phyloP scores from a whole-genome alignment of 53 echinoderm and acorn worm genomes.

The Echinarachnius parma region DNA sequence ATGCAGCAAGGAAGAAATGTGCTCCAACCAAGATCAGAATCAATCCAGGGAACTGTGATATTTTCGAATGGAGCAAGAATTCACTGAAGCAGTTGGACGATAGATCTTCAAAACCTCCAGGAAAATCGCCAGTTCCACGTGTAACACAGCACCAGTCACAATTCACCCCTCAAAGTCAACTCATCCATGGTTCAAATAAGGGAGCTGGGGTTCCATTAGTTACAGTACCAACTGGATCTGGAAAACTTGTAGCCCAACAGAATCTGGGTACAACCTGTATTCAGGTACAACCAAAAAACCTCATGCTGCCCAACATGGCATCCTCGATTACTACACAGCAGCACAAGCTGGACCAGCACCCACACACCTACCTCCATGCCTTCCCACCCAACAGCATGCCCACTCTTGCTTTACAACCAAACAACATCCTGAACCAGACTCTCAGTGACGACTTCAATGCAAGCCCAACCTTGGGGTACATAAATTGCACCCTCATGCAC shows the following conservation, averaged over 20 bases:
- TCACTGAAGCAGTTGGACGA: not conserved
- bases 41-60: conserved; percentile 12
- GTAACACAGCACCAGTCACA: not conserved
- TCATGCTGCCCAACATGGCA: too few relatives aligned
- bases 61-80: not conserved
- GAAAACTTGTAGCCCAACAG: too few relatives aligned
- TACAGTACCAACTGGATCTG: too few relatives aligned
- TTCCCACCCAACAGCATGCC: not conserved
- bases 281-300: too few relatives aligned
- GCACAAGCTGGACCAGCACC: too few relatives aligned
- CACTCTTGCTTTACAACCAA: not conserved
- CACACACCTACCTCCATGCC: not conserved
- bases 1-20: not conserved
- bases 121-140: not conserved
- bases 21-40: conserved; percentile 1
- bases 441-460: not conserved
- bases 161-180: too few relatives aligned
- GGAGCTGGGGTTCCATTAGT: too few relatives aligned
- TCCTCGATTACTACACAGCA: too few relatives aligned
- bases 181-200: too few relatives aligned
- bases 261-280: too few relatives aligned
- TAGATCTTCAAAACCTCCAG: conserved; percentile 1
- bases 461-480: conserved; percentile 22
- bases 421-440: conserved; percentile 20
- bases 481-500: conserved; percentile 16